Conservation (phyloP, 2,113 vertebrate species). For the Maccullochella peelii region DNA sequence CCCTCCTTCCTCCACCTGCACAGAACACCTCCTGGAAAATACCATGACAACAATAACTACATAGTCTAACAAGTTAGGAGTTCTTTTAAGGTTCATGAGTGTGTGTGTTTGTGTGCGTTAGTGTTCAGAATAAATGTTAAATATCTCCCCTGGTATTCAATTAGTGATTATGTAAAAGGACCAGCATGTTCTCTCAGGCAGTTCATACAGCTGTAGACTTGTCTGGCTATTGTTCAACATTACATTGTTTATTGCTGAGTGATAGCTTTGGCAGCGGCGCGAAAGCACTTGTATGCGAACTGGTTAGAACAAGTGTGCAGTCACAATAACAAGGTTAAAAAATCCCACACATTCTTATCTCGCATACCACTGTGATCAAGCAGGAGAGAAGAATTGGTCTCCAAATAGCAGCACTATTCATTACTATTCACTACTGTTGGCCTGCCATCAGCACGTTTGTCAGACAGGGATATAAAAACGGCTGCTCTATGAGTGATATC, state of each 20-base stretch:
- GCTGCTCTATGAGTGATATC: constrained; percentile 72
- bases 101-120: not conserved
- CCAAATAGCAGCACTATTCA: constrained; percentile 63
- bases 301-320: constrained; percentile 80
- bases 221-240: constrained; percentile 79
- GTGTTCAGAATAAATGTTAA: constrained; percentile 39
- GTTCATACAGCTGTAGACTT: constrained; percentile 75
- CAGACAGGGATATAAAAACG: constrained; percentile 65
- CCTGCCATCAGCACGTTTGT: constrained; percentile 68
- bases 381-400: constrained; percentile 44
- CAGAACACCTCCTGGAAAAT: constrained; percentile 26
- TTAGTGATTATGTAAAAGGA: constrained; percentile 60
- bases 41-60: constrained; percentile 29
- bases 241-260: constrained; percentile 77
- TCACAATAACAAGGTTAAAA: constrained; percentile 74
- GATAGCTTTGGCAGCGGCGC: constrained; percentile 75
- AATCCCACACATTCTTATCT: constrained; percentile 69
- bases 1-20: constrained; percentile 54
- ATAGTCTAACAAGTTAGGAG: constrained; percentile 34
- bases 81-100: constrained; percentile 21
- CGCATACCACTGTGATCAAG: constrained; percentile 61
- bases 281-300: constrained; percentile 73
- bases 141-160: constrained; percentile 49
- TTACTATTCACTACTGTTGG: constrained; percentile 57
- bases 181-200: constrained; percentile 69